Evolutionary conservation across 2,888 invertebrate species (phyloP), one percentile per base, ranked within the genome.

Genomic region (Furcula furcula): DNA sequence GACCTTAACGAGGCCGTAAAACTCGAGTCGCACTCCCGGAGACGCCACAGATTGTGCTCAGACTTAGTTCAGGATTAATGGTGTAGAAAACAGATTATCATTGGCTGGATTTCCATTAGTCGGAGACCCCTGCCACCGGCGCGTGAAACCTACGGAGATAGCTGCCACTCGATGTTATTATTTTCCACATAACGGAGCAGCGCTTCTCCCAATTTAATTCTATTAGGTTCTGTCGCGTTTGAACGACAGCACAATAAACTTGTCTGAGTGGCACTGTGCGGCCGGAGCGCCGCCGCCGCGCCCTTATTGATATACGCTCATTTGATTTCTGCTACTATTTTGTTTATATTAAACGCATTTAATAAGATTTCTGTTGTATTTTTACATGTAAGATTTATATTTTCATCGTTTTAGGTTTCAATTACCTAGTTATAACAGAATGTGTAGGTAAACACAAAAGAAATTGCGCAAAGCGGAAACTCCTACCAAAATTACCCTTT

Each of bases 21-120:
- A 88, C 87, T 88, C 77, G 75, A 78, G 73, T 74, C 82, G 72
- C 76, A 77, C 79, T 83, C 73, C 62, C 74, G 69, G 72, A 83
- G 82, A 81, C 83, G 84, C 87, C 87, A 64, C 87, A 87, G 87
- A 86, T 85, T 84, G 84, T 77, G 68, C 86, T 81, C 73, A 86
- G 87, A 81, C 86, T 87, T 87, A 89, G 84, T 86, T 84, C 73
- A 82, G 88, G 89, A 89, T 89, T 89, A 89, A 89, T 89, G 89
- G 87, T 87, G 87, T 86, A 88, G 89, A 89, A 89, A 89, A 87
- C 88, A 89, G 89, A 89, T 89, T 89, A 89, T 89, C 89, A 89
- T 89, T 88, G 86, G 84, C 82, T 73, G 83, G 81, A 82, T 86
- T 86, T 86, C 87, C 81, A 86, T 86, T 87, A 85, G 79, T 67